These are phyloP conservation scores for Ormia ochracea DNA, from an alignment of 2,888 invertebrate species.

Conservation along the genomic window DNA sequence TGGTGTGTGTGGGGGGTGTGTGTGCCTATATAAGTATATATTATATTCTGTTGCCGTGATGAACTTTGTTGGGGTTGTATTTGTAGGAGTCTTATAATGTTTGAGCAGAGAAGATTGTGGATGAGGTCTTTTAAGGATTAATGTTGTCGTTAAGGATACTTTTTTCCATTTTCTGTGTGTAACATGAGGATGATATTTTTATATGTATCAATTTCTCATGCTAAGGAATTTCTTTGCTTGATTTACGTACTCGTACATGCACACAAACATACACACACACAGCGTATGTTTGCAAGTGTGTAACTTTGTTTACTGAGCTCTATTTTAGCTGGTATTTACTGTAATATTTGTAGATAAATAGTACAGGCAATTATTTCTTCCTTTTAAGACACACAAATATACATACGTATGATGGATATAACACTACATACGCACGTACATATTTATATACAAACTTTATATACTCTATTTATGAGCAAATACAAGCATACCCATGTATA, in stretches of 20 bases:
- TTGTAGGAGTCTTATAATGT: background rate
- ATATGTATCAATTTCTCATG: background rate
- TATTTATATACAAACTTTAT: background rate
- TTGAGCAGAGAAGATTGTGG: background rate
- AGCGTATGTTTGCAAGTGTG: background rate
- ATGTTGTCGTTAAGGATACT: conserved; percentile 56
- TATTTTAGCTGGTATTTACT: conserved; percentile 49
- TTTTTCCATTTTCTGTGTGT: conserved; percentile 26
- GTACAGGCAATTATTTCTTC: background rate
- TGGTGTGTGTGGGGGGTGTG: background rate
- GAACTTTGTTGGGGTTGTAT: conserved; percentile 1
- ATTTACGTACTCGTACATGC: background rate
- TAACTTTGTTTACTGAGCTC: conserved; percentile 12
- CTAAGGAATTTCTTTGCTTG: conserved; percentile 33
- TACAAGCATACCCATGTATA: background rate
- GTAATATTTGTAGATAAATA: conserved; percentile 35
- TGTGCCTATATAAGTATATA: too few species aligned
- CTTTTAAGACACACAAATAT: background rate
- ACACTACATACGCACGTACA: background rate
- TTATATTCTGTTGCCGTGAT: background rate
- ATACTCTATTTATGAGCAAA: background rate
- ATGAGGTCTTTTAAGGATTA: conserved; percentile 54
- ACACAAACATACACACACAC: too few species aligned
- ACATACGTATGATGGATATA: background rate
- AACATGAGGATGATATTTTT: conserved; percentile 13